Conservation (phyloP, 1,140 invertebrate genomes). For the Batillaria attramentaria region DNA sequence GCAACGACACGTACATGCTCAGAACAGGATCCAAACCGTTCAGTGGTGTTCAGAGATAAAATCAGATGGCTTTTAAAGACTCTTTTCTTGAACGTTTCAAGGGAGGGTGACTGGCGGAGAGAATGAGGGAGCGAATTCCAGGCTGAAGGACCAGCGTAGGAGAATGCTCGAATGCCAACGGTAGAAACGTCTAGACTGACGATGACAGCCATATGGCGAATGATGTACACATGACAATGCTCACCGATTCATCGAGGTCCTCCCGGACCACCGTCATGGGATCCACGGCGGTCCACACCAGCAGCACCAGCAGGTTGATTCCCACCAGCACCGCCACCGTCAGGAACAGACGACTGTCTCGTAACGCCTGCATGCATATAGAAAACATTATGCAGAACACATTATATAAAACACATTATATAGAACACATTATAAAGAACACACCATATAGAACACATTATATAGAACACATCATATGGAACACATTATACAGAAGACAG, state of each 20-base stretch:
- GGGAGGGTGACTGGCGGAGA: too few relatives aligned
- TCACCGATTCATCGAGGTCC: conserved; percentile 16
- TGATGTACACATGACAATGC: too few relatives aligned
- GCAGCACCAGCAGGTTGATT: conserved; percentile 94
- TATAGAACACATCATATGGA: background rate
- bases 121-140: too few relatives aligned
- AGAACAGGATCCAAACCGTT: too few relatives aligned
- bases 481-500: background rate
- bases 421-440: background rate
- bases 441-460: background rate
- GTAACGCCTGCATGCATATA: conserved; percentile 88
- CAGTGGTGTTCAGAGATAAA: too few relatives aligned
- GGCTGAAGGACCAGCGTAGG: too few relatives aligned
- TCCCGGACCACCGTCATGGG: conserved; percentile 21
- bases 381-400: background rate
- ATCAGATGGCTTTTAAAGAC: too few relatives aligned
- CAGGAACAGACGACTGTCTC: conserved; percentile 97
- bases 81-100: too few relatives aligned
- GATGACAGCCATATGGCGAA: too few relatives aligned
- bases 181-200: too few relatives aligned
- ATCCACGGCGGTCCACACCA: conserved; percentile 95
- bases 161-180: too few relatives aligned
- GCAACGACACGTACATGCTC: too few relatives aligned
- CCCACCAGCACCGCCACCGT: conserved; percentile 91
- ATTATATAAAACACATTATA: background rate